Base-by-base conservation (phyloP, 2,113 vertebrate species). In the Mohoua ochrocephala region DNA sequence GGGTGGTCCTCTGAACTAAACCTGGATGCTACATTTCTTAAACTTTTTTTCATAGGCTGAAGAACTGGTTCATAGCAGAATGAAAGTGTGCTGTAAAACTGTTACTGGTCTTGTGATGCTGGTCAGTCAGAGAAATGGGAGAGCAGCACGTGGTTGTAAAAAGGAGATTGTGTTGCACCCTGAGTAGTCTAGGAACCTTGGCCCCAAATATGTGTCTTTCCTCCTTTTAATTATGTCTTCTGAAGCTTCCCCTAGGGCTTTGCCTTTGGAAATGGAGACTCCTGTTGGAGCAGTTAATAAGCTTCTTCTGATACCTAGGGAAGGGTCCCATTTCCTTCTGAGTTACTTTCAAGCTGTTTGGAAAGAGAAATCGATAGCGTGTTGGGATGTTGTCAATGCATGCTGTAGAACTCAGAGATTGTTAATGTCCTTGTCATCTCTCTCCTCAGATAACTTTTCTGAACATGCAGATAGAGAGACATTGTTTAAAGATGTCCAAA, bases 401-500 rank as follows among this genome's bases (percentile, higher is more conserved):
- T 86, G 42, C 67, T 87, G 52, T 53, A 39, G 53, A 85, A 45
- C 71, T 87, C 33, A 57, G 61, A 30, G 81, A 24, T 80, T 89
- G 83, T 80, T 97, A 94, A 97, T 31, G 52, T 57, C 83, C 61
- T 73, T 97, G 76, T 97, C 89, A 47, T 94, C 77, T 97, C 80
- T 97, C 87, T 94, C 92, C 88, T 87, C 98, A 99, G 99, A 99
- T 99, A 97, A 98, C 97, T 85, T 99, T 99, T 98, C 97, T 99
- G 97, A 99, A 99, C 70, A 94, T 98, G 88, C 99, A 99, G 97
- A 99, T 99, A 97, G 99, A 99, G 97, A 98, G 99, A 95, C 99
- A 99, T 97, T 99, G 99, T 97, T 98, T 99, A 98, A 99, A 99
- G 98, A 99, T 99, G 98, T 99, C 99, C 96, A 99, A 99, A 98